Percentiles rank a stretch among this genome's conserved stretches.
phyloP scores from a whole-genome alignment of 2,888 invertebrate genomes.

The Xestia sexstrigata region DNA sequence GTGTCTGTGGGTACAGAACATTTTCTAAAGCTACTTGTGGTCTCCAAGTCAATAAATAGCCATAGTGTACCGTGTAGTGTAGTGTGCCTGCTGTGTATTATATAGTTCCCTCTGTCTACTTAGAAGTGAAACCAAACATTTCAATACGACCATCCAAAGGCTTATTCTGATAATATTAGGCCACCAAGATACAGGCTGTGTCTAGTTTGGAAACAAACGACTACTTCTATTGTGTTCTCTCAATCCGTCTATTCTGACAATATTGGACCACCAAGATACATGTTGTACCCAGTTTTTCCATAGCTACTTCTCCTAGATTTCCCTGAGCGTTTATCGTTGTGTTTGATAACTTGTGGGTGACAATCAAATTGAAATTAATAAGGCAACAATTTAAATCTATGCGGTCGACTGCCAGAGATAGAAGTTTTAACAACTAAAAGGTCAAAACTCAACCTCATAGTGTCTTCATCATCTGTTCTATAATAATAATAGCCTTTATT shows the following conservation, averaged over 20 bases:
- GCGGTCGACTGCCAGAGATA: neutral
- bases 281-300: neutral
- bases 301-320: neutral
- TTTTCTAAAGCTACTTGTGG: neutral
- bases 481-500: too few relatives aligned
- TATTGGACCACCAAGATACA: neutral
- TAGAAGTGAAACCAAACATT: neutral
- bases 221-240: too few relatives aligned
- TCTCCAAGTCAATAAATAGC: neutral
- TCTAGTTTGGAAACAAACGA: too few relatives aligned
- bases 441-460: too few relatives aligned
- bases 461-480: too few relatives aligned
- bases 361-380: neutral
- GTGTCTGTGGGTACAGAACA: neutral
- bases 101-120: neutral
- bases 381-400: neutral
- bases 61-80: neutral
- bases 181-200: neutral
- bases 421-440: neutral
- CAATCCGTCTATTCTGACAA: neutral
- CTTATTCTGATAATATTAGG: neutral
- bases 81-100: neutral
- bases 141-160: neutral
- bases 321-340: neutral
- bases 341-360: neutral